phyloP scores from a whole-genome alignment of 2,888 invertebrate genomes.

The Caenorhabditis sinica region DNA sequence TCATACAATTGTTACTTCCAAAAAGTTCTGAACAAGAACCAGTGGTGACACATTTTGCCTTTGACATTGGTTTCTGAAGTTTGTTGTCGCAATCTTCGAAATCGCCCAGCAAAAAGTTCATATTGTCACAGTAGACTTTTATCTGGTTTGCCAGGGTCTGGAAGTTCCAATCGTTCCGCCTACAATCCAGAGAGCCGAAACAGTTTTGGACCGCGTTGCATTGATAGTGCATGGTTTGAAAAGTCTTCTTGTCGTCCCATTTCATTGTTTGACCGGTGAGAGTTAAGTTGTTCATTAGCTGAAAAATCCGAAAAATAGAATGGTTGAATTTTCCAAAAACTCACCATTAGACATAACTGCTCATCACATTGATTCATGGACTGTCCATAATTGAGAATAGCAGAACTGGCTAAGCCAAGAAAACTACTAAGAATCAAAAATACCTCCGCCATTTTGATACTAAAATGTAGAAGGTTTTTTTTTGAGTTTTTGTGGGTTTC shows the following conservation, averaged over 20 bases:
- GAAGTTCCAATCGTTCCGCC: background rate
- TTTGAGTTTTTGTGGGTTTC: too few species aligned
- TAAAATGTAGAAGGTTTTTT: too few species aligned
- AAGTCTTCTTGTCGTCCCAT: background rate
- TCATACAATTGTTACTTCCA: conserved; percentile 29
- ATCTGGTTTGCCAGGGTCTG: background rate
- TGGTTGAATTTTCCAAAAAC: background rate
- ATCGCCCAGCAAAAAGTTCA: conserved; percentile 6
- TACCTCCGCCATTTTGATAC: too few species aligned
- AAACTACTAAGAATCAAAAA: too few species aligned
- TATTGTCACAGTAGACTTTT: conserved; percentile 23
- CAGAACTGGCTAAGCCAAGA: too few species aligned
- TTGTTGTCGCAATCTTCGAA: too few species aligned
- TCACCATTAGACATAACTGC: conserved; percentile 17
- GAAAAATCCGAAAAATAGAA: conserved; percentile 15
- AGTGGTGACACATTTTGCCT: conserved; percentile 12
- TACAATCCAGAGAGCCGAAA: background rate
- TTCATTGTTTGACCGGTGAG: conserved; percentile 2
- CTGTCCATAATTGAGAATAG: too few species aligned
- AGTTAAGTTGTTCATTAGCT: too few species aligned
- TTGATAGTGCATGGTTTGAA: background rate
- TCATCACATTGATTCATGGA: too few species aligned
- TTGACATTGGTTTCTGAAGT: conserved; percentile 14
- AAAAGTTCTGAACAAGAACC: conserved; percentile 21
- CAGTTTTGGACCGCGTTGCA: conserved; percentile 15